These are phyloP conservation scores for Hapalemur alaotrensis DNA, from an alignment of 2,797 vertebrate genomes.

Conservation along the genomic window DNA sequence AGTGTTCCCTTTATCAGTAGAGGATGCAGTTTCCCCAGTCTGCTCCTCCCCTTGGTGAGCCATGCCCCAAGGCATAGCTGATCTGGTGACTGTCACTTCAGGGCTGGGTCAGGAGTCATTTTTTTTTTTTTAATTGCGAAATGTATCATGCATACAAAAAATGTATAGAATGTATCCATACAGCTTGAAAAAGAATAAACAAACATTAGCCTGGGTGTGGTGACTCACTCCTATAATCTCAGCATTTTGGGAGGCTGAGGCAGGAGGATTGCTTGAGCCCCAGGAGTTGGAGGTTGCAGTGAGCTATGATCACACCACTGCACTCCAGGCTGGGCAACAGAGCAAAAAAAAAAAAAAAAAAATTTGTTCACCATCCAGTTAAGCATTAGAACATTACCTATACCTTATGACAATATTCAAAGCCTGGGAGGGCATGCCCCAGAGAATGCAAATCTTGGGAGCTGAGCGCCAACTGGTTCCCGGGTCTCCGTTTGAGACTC, in stretches of 20 bases:
- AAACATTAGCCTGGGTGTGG: not conserved
- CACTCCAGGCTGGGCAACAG: not conserved
- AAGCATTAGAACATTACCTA: not conserved
- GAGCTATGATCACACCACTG: not conserved
- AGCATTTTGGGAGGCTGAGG: not conserved
- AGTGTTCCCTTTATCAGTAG: not conserved
- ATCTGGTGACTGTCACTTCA: not conserved
- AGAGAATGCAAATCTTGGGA: not conserved
- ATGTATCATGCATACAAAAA: not conserved
- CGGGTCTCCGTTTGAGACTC: not conserved
- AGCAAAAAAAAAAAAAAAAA: not conserved
- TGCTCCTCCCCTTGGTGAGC: not conserved
- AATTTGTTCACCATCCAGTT: not conserved
- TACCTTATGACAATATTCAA: not conserved
- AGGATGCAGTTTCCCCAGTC: accelerated
- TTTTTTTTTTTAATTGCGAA: not conserved
- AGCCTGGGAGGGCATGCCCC: not conserved
- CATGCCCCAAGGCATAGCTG: not conserved
- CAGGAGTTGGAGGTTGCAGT: not conserved
- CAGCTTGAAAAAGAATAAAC: not conserved
- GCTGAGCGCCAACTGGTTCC: not conserved
- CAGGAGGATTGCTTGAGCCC: not conserved
- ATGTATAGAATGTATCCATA: not conserved
- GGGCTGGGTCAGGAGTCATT: not conserved
- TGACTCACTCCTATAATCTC: no score